These are phyloP conservation scores for Willowsia nigromaculata DNA, from an alignment of 2,888 invertebrate genomes.

Conservation along the genomic window DNA sequence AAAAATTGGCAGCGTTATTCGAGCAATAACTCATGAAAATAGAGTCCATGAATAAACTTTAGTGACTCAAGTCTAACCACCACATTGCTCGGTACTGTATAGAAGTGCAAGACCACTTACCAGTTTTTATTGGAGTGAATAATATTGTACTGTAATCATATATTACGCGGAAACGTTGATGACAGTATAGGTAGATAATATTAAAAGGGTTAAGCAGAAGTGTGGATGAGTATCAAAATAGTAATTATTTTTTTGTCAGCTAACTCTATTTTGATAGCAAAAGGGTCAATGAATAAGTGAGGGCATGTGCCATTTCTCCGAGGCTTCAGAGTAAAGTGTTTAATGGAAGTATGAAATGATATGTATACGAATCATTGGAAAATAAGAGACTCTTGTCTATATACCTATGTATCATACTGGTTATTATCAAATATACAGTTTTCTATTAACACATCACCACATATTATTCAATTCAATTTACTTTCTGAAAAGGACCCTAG, in stretches of 20 bases:
- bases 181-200: background rate
- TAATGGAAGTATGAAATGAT: background rate
- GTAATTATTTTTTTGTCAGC: slow-evolving; percentile 15
- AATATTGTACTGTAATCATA: background rate
- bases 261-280: slow-evolving; percentile 15
- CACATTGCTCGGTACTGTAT: too few relatives aligned
- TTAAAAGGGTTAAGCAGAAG: background rate
- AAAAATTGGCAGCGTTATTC: too few relatives aligned
- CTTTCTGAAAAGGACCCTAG: slow-evolving; percentile 52
- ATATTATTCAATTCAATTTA: slow-evolving; percentile 57
- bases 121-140: too few relatives aligned
- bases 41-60: too few relatives aligned
- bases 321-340: background rate
- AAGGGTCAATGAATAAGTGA: slow-evolving; percentile 44
- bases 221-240: slow-evolving; percentile 1
- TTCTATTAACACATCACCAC: slow-evolving; percentile 41
- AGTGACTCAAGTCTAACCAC: too few relatives aligned
- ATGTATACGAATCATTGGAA: too few relatives aligned
- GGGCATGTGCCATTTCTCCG: slow-evolving; percentile 50
- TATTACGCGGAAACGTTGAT: background rate
- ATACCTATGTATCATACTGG: too few relatives aligned
- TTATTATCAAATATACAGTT: background rate
- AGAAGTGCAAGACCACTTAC: too few relatives aligned
- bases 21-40: too few relatives aligned
- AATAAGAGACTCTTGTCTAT: background rate